These are phyloP conservation scores for Clarias platycephalus DNA, from an alignment of 2,797 vertebrate species.

Conservation along the genomic window DNA sequence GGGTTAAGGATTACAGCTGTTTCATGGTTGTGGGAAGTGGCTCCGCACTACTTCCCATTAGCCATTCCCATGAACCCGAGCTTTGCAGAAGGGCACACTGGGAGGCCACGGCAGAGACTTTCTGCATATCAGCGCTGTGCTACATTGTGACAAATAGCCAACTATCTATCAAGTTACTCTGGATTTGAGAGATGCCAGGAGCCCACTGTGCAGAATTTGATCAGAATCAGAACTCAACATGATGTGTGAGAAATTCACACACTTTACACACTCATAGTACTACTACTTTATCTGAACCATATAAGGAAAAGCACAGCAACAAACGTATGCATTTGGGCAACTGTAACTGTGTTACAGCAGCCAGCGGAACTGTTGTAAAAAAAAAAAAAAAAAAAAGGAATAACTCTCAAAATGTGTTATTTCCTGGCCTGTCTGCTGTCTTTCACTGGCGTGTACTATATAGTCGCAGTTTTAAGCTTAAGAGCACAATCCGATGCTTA, in stretches of 20 bases:
- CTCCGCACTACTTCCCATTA: constrained; percentile 87
- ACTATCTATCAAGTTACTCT: constrained; percentile 78
- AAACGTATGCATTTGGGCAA: constrained; percentile 66
- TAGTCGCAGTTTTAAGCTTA: background rate
- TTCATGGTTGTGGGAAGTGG: constrained; percentile 93
- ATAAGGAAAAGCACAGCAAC: constrained; percentile 67
- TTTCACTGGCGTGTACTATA: background rate
- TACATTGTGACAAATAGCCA: constrained; percentile 70
- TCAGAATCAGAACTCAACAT: constrained; percentile 51
- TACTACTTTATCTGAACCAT: constrained; percentile 61
- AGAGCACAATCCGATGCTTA: background rate
- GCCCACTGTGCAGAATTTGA: constrained; percentile 63
- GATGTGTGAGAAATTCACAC: constrained; percentile 61
- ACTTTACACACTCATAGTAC: constrained; percentile 60
- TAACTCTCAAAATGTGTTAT: constrained; percentile 11
- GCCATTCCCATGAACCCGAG: constrained; percentile 94
- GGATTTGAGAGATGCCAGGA: constrained; percentile 69
- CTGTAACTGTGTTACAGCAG: constrained; percentile 64
- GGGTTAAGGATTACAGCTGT: constrained; percentile 91
- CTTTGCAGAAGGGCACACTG: constrained; percentile 76
- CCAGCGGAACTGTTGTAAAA: constrained; percentile 35
- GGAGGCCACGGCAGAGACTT: constrained; percentile 76
- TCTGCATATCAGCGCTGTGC: constrained; percentile 70
- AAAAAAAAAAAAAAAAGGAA: background rate
- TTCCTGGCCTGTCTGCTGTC: background rate